These are phyloP conservation scores for Champsocephalus esox DNA, from an alignment of 2,797 vertebrate genomes.

Conservation along the genomic window DNA sequence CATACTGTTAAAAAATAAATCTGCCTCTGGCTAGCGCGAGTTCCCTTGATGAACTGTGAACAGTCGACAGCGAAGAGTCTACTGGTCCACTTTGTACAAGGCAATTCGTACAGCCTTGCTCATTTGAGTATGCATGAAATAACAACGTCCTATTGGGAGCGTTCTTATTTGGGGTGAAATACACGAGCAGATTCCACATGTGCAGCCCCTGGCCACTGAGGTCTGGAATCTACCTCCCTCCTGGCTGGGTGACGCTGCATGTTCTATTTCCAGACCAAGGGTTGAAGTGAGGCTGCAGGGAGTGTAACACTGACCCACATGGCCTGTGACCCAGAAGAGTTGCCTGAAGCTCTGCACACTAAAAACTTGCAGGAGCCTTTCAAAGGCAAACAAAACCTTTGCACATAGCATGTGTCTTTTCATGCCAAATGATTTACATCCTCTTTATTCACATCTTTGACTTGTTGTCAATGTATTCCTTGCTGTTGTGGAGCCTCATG, in stretches of 20 bases:
- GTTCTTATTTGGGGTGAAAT: slow-evolving; percentile 79
- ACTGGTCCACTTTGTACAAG: slow-evolving; percentile 64
- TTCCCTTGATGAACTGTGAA: slow-evolving; percentile 76
- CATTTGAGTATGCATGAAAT: slow-evolving; percentile 82
- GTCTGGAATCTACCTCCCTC: slow-evolving; percentile 81
- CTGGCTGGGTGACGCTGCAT: slow-evolving; percentile 83
- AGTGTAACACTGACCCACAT: slow-evolving; percentile 86
- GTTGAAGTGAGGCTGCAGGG: slow-evolving; percentile 85
- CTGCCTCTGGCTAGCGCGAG: slow-evolving; percentile 61
- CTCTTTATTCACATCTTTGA: slow-evolving; percentile 81
- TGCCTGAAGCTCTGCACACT: slow-evolving; percentile 78
- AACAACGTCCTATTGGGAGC: slow-evolving; percentile 78
- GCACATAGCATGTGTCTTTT: slow-evolving; percentile 71
- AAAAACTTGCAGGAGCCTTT: slow-evolving; percentile 74
- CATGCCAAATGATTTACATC: slow-evolving; percentile 82
- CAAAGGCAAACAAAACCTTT: slow-evolving; percentile 71
- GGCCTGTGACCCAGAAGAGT: slow-evolving; percentile 86
- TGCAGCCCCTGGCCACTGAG: slow-evolving; percentile 76
- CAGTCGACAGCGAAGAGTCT: slow-evolving; percentile 56
- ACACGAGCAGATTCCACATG: slow-evolving; percentile 78
- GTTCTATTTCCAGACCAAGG: slow-evolving; percentile 84
- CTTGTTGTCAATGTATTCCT: slow-evolving; percentile 79
- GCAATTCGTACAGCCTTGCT: slow-evolving; percentile 70
- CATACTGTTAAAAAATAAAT: slow-evolving; percentile 65
- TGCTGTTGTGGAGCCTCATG: slow-evolving; percentile 57